Conservation (phyloP, 2,888 invertebrate species). For the Glyphotaelius pellucidus region DNA sequence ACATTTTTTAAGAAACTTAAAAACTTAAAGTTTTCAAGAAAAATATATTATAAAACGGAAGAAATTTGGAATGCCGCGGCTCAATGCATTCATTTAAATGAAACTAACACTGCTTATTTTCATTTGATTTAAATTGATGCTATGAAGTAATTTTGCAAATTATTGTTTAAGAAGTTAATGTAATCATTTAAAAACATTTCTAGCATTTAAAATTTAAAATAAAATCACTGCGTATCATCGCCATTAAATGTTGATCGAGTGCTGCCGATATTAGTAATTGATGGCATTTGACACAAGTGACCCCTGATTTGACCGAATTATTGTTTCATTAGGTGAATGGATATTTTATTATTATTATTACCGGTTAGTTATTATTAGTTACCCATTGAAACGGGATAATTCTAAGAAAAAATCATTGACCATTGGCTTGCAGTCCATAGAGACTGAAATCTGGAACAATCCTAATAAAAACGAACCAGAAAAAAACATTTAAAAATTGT, state of each 20-base stretch:
- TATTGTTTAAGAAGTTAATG: neutral
- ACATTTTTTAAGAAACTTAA: too few species aligned
- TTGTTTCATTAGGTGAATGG: neutral
- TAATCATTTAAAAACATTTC: neutral
- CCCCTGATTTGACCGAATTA: neutral
- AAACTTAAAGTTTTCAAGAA: too few species aligned
- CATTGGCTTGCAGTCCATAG: neutral
- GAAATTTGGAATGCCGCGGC: too few species aligned
- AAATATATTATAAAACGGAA: too few species aligned
- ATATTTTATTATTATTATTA: neutral
- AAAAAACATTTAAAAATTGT: too few species aligned
- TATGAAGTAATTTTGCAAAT: too few species aligned
- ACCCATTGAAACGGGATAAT: neutral
- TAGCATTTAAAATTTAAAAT: neutral
- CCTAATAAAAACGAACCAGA: too few species aligned
- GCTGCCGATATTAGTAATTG: neutral
- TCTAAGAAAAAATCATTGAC: neutral
- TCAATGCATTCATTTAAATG: too few species aligned
- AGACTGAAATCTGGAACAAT: too few species aligned
- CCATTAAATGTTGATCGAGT: neutral
- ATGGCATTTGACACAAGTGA: neutral
- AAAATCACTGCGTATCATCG: neutral
- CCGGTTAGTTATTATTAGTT: neutral
- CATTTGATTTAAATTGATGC: too few species aligned
- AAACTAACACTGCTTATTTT: too few species aligned